These are phyloP conservation scores for Allolobophora icterica DNA, from an alignment of 2,888 invertebrate species.

Conservation along the genomic window DNA sequence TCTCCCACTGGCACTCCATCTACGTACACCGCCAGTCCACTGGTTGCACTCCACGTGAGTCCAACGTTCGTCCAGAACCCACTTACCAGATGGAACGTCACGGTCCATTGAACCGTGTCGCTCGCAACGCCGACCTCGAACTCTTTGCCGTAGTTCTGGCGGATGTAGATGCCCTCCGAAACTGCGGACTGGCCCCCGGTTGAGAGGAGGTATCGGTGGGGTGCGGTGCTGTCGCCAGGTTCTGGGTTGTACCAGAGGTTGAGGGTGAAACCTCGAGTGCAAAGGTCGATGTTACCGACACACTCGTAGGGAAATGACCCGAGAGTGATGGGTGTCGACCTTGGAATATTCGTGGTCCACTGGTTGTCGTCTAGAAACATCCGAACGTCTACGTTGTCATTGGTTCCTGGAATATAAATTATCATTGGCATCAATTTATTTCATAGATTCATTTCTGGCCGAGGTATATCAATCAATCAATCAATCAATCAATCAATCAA, in stretches of 20 bases:
- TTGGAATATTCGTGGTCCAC: not conserved
- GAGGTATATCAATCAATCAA: too few species aligned
- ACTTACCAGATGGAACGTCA: constrained; percentile 49
- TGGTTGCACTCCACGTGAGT: constrained; percentile 44
- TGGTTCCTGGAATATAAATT: not conserved
- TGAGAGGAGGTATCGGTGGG: constrained; percentile 50
- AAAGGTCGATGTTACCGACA: constrained; percentile 57
- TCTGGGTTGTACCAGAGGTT: constrained; percentile 52
- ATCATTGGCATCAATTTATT: too few species aligned
- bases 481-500: too few species aligned
- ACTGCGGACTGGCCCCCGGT: constrained; percentile 56
- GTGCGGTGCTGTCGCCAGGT: constrained; percentile 46
- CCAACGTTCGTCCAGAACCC: constrained; percentile 51
- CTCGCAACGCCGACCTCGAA: constrained; percentile 56
- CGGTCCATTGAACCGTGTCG: constrained; percentile 51
- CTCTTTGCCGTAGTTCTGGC: constrained; percentile 55
- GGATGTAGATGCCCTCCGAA: constrained; percentile 58
- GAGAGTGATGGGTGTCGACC: constrained; percentile 40
- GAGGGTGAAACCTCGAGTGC: constrained; percentile 55
- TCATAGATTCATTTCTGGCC: too few species aligned
- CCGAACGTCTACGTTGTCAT: not conserved
- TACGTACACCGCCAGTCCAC: constrained; percentile 49
- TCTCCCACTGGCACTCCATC: constrained; percentile 51
- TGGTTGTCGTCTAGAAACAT: not conserved
- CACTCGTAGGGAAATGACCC: constrained; percentile 59